Evolutionary conservation across 2,113 vertebrate genomes (phyloP), one percentile per base, ranked within the genome.

Genomic region (Laticauda colubrina): DNA sequence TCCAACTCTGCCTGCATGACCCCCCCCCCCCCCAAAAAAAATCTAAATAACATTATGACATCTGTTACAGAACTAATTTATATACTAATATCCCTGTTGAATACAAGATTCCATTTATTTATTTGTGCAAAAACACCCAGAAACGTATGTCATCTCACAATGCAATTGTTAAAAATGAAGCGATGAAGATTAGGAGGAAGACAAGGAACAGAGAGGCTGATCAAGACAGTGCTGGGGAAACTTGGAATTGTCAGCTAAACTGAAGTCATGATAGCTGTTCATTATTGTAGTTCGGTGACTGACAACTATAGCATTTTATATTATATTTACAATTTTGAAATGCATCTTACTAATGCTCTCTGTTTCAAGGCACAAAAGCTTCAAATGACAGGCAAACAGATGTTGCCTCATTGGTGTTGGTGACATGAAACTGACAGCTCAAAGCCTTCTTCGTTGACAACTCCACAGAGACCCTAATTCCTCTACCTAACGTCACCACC

Each of bases 41-140:
- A 64, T 98, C 98, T 99, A 99, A 99, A 99, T 98, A 99, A 99
- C 98, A 98, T 98, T 98, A 98, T 97, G 98, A 98, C 90, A 98
- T 98, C 98, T 98, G 98, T 98, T 98, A 97, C 98, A 99, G 98
- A 99, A 98, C 98, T 99, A 98, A 99, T 99, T 99, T 99, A 99
- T 99, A 99, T 98, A 98, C 98, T 98, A 98, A 98, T 98, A 98
- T 98, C 98, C 98, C 97, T 96, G 98, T 98, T 98, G 98, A 98
- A 99, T 99, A 98, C 98, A 99, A 99, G 99, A 99, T 98, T 97
- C 97, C 98, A 98, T 97, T 98, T 98, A 97, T 96, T 98, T 98
- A 98, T 98, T 98, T 98, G 98, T 97, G 97, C 94, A 97, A 98
- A 51, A 98, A 98, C 98, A 98, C 96, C 97, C 97, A 95, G 97